A percentile compares a stretch with the other conserved stretches of the same genome.
These are phyloP conservation scores for Jordanella pulchra DNA, from an alignment of 2,797 vertebrate species.

Conservation along the genomic window DNA sequence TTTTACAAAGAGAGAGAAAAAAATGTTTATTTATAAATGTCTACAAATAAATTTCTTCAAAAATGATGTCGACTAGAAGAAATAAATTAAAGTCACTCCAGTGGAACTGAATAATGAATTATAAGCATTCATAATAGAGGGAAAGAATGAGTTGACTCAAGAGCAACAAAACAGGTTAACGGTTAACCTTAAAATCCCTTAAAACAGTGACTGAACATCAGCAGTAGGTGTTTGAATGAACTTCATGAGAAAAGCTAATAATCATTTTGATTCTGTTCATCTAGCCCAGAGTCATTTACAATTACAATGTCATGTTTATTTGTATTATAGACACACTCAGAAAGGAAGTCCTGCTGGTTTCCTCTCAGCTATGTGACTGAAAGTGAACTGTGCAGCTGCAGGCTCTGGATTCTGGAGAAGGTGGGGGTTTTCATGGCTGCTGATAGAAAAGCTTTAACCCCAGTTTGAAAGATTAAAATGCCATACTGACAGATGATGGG, in stretches of 20 bases:
- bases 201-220: neutral
- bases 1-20: neutral
- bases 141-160: neutral
- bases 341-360: neutral
- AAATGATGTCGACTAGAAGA: too few species aligned
- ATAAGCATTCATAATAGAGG: neutral
- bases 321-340: neutral
- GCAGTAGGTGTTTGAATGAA: constrained; percentile 2
- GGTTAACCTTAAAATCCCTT: neutral
- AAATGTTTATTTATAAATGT: neutral
- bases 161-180: neutral
- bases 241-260: neutral
- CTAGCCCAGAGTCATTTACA: neutral
- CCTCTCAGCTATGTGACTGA: constrained; percentile 2
- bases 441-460: neutral
- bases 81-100: neutral
- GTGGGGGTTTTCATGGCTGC: neutral
- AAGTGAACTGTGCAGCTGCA: neutral
- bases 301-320: neutral
- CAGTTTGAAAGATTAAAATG: neutral
- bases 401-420: neutral
- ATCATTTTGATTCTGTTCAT: neutral
- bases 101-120: neutral
- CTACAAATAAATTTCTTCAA: neutral
- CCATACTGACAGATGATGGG: neutral